Evolutionary conservation across 2,888 invertebrate species (phyloP).

Genomic region (Zaprionus lineosus): DNA sequence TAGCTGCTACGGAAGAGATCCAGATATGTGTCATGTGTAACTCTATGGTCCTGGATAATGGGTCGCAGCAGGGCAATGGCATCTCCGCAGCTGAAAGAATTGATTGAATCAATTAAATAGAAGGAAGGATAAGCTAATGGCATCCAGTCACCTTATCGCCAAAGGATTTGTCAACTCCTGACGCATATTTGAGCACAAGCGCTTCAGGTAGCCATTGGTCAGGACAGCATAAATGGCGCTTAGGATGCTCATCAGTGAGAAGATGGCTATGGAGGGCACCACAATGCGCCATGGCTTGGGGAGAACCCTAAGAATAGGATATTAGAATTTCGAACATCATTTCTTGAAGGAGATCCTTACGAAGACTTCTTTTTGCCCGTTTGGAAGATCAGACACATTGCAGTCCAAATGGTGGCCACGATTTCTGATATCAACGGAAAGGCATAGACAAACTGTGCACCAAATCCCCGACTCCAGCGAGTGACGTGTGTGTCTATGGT

Average conservation of each 20-base stretch:
- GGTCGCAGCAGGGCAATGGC: constrained; percentile 78
- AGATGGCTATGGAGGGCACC: constrained; percentile 77
- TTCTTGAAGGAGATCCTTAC: constrained; percentile 50
- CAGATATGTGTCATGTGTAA: constrained; percentile 71
- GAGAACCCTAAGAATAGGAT: too few species aligned
- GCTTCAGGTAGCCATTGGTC: constrained; percentile 68
- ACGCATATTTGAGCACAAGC: constrained; percentile 68
- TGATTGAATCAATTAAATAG: background rate
- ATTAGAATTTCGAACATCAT: too few species aligned
- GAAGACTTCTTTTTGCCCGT: constrained; percentile 78
- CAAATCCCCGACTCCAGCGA: constrained; percentile 62
- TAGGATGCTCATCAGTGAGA: constrained; percentile 74
- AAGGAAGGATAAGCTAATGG: background rate
- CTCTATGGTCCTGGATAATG: constrained; percentile 64
- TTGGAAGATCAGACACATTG: constrained; percentile 80
- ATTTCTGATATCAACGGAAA: constrained; percentile 80
- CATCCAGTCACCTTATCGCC: constrained; percentile 59
- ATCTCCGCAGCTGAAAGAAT: constrained; percentile 67
- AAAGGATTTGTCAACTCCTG: constrained; percentile 68
- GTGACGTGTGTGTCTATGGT: constrained; percentile 75
- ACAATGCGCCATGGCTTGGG: constrained; percentile 82
- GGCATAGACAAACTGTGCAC: constrained; percentile 75
- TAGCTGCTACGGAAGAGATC: constrained; percentile 71
- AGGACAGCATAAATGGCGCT: constrained; percentile 69
- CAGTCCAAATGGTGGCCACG: constrained; percentile 79